Percentiles rank a stretch among this genome's conserved stretches.
These are phyloP conservation scores for Leptatherina wallacei DNA, from an alignment of 2,797 vertebrate genomes.

Conservation along the genomic window DNA sequence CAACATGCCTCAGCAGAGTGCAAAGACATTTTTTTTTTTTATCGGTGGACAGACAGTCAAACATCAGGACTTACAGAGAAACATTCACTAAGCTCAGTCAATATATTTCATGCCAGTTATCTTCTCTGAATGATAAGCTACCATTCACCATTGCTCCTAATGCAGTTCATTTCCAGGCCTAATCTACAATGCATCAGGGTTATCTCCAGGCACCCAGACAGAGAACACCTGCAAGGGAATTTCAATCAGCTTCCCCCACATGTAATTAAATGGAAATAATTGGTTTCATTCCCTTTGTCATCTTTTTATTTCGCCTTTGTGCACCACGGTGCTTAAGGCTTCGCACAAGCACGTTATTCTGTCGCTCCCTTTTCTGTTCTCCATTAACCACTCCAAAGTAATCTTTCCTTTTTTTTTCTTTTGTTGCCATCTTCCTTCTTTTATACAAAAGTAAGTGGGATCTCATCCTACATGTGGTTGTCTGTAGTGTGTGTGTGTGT, in stretches of 20 bases:
- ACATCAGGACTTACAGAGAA: conserved; percentile 36
- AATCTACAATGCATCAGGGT: conserved; percentile 79
- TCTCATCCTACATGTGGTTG: conserved; percentile 59
- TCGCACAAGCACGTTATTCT: conserved; percentile 49
- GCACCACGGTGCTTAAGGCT: conserved; percentile 20
- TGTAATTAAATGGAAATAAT: conserved; percentile 81
- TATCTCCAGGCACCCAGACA: conserved; percentile 75
- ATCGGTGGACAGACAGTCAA: conserved; percentile 33
- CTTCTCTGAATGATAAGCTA: conserved; percentile 68
- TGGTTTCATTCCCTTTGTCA: conserved; percentile 66
- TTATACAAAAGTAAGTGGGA: conserved; percentile 79
- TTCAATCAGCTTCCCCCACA: conserved; percentile 71
- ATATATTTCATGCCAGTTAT: conserved; percentile 46
- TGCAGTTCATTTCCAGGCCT: conserved; percentile 58
- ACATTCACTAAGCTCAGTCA: conserved; percentile 47
- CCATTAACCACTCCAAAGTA: conserved; percentile 72
- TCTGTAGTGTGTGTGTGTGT: conserved; percentile 49
- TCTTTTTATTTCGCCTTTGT: conserved; percentile 53
- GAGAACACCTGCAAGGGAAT: conserved; percentile 71
- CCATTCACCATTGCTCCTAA: conserved; percentile 50
- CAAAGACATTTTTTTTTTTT: conserved; percentile 15
- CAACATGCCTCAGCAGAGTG: neutral
- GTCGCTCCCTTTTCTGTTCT: conserved; percentile 52
- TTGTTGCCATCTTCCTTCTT: conserved; percentile 75
- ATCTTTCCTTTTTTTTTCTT: conserved; percentile 71